Evolutionary conservation across 1,140 invertebrate genomes (phyloP), one percentile per base, ranked within the genome.

Genomic region (Aphidius ervi): DNA sequence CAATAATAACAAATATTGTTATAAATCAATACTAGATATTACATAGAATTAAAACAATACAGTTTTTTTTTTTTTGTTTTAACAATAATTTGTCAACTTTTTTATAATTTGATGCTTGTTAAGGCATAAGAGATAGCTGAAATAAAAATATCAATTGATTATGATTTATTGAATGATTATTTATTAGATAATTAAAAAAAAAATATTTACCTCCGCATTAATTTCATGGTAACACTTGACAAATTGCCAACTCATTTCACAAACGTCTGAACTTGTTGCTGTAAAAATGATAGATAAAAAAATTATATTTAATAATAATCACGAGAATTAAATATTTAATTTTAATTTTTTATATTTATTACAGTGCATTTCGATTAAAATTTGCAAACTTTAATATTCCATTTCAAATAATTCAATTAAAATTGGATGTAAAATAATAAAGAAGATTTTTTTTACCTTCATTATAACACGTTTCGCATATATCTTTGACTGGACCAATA

Each of bases 191-290:
- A 9, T 48, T 39, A 39, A 55, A 55, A 47, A 47, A 31, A 23
- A 39, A 45, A 56, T 56, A 10, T 10, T 64, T 61, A 59, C 59
- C 56, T 42, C 31, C 9, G 10, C 4, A 42, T 70, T 65, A 7
- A 55, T 60, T 39, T 66, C 63, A 23, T 61, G 68, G 9, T 52
- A 56, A 62, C 68, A 70, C 49, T 68, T 66, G n/a, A 48, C 63
- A 52, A 65, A 68, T 49, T 64, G 61, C 58, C 64, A 70, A 37
- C 55, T 62, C 7, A 57, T 46, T 23, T 64, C 68, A 47, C 68
- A 70, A 7, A 43, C 48, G 9, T 70, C 68, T 6, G 56, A 52
- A 43, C 62, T 65, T 40, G 56, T 62, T 61, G 55, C 59, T 66
- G 63, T 5, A 56, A 63, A 46, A 31, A 54, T 10, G 23, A 31